phyloP scores from a whole-genome alignment of 2,113 vertebrate species.

The Arizona elegans region DNA sequence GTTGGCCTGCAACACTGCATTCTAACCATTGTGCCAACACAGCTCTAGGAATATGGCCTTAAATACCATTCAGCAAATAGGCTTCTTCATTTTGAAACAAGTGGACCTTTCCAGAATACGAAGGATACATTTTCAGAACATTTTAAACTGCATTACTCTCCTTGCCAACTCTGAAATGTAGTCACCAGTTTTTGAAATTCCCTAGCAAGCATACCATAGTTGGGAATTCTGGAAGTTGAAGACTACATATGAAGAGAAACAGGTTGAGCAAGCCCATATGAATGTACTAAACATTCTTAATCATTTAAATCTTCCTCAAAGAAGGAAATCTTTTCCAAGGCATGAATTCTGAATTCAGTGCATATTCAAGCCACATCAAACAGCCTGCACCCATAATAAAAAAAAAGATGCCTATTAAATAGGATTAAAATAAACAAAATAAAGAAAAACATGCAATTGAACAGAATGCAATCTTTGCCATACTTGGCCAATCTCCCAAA shows the following conservation, averaged over 20 bases:
- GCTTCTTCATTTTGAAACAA: background rate
- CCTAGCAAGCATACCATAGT: background rate
- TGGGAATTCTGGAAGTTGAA: background rate
- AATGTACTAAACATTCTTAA: background rate
- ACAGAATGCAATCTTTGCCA: background rate
- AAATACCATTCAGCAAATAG: background rate
- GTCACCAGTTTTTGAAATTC: background rate
- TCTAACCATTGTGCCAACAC: background rate
- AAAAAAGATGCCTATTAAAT: background rate
- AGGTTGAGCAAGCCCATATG: background rate
- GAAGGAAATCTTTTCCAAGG: background rate
- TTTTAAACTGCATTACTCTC: background rate
- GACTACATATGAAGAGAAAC: background rate
- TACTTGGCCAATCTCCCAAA: slow-evolving; percentile 11
- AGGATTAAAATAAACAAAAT: background rate
- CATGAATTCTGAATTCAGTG: background rate
- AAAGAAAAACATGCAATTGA: background rate
- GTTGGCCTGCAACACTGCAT: background rate
- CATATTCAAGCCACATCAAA: background rate
- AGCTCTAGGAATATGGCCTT: background rate
- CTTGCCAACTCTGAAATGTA: background rate
- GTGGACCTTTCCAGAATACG: background rate
- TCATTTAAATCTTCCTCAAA: background rate
- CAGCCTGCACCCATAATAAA: background rate
- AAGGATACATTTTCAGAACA: background rate